These are phyloP conservation scores for Chromoteleia sp. DNA, from an alignment of 2,888 invertebrate species.

Conservation along the genomic window DNA sequence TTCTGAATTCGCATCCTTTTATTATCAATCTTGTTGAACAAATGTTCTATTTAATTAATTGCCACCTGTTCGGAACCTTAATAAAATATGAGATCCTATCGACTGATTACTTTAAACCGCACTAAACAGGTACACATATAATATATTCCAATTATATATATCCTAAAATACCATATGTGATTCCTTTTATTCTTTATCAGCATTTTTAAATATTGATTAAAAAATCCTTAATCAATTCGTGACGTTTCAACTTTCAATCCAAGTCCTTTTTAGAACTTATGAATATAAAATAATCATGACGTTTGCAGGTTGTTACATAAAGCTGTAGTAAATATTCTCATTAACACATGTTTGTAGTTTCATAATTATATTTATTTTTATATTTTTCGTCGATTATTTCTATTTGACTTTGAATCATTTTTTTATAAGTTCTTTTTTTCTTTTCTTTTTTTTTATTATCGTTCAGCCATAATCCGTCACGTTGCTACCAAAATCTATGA, in stretches of 20 bases:
- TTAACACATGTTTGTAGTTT: neutral
- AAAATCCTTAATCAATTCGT: neutral
- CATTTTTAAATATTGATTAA: neutral
- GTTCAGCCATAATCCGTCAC: neutral
- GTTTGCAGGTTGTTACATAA: conserved; percentile 15
- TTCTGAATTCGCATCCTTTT: no score
- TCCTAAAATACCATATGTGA: neutral
- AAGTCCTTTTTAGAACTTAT: conserved; percentile 16
- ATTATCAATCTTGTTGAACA: no score
- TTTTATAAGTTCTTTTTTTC: neutral
- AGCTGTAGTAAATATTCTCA: conserved; percentile 7
- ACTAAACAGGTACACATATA: neutral
- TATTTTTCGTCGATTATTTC: neutral
- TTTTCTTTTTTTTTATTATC: neutral
- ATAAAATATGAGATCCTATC: neutral
- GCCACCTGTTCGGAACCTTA: neutral
- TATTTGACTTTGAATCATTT: neutral
- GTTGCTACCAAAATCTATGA: neutral
- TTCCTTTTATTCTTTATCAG: neutral
- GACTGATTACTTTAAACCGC: neutral
- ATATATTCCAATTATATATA: neutral
- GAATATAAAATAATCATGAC: conserved; percentile 17
- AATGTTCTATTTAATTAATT: no score
- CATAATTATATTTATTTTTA: neutral
- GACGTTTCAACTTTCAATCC: conserved; percentile 5